Conservation (phyloP, 2,797 vertebrate species). For the Ispidina picta region DNA sequence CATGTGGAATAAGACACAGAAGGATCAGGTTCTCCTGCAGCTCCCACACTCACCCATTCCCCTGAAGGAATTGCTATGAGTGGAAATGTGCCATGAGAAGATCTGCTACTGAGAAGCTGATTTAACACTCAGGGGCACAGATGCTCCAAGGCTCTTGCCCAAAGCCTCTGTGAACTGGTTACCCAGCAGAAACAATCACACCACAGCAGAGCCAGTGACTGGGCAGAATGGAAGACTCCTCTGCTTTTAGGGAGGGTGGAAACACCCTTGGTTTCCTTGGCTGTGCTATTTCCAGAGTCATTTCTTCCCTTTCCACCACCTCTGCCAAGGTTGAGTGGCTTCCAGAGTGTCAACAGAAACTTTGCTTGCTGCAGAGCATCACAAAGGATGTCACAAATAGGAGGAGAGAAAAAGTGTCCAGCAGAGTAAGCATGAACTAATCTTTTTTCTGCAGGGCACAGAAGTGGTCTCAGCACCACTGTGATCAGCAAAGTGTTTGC, state of each 20-base stretch:
- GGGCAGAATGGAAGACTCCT: not conserved
- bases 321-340: not conserved
- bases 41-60: not conserved
- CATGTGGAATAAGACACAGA: not conserved
- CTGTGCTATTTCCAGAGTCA: not conserved
- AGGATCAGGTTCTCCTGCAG: not conserved
- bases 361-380: not conserved
- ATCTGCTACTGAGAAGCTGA: not conserved
- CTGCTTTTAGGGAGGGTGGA: not conserved
- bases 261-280: not conserved
- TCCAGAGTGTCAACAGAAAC: not conserved
- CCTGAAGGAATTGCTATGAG: not conserved
- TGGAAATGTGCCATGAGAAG: not conserved
- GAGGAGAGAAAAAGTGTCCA: not conserved
- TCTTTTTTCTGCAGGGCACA: constrained; percentile 10
- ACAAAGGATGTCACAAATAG: too few relatives aligned
- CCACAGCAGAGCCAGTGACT: not conserved
- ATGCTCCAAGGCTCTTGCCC: not conserved
- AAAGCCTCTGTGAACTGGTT: not conserved
- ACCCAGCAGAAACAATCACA: not conserved
- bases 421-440: not conserved
- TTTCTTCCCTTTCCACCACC: not conserved
- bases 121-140: not conserved
- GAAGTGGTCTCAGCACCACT: not conserved
- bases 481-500: constrained; percentile 28